Base-by-base conservation (phyloP, 2,113 vertebrate species). In the Mesocricetus auratus region DNA sequence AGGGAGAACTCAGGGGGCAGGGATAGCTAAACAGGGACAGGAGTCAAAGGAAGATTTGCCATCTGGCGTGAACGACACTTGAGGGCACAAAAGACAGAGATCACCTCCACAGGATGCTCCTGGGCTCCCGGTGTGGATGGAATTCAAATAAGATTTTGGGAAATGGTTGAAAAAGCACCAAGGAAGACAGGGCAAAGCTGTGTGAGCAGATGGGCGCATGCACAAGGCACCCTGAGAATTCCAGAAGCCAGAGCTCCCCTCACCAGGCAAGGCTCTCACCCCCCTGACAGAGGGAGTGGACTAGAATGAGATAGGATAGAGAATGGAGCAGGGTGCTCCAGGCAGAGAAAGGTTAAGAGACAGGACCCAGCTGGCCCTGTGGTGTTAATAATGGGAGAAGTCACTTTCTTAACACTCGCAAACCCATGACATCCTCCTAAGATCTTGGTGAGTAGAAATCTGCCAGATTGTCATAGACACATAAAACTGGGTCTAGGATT, bases 171-270 rank as follows among this genome's bases (percentile, higher is more conserved):
- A 3, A 73, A 19, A 82, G 36, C 31, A 26, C 33, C 58, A 17
- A 5, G 1, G 42, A 73, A 29, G 75, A 88, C n/a, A n/a, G 11
- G 0, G 50, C 1, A 16, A 24, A 4, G 15, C 3, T 4, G 5
- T 0, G 3, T 2, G 39, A 45, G 36, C 2, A 5, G 19, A 22
- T 66, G 33, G 56, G 66, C 1, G 1, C 5, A 7, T 3, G 16
- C 7, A 36, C 36, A 12, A 11, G 33, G 22, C 1, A 3, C 36
- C 3, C 60, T 21, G 33, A 73, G 83, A 71, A 73, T 36, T 86
- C 69, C 87, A 53, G 64, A 85, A 95, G 29, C 0, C 3, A 69
- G 26, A 26, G 56, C 31, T 88, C 93, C 90, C 71, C 58, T 71
- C 58, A 66, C 5, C 50, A 82, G 92, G 22, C 36, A 1, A n/a